Conservation (phyloP, 1,140 invertebrate genomes). For the Holcopasites calliopsidis region DNA sequence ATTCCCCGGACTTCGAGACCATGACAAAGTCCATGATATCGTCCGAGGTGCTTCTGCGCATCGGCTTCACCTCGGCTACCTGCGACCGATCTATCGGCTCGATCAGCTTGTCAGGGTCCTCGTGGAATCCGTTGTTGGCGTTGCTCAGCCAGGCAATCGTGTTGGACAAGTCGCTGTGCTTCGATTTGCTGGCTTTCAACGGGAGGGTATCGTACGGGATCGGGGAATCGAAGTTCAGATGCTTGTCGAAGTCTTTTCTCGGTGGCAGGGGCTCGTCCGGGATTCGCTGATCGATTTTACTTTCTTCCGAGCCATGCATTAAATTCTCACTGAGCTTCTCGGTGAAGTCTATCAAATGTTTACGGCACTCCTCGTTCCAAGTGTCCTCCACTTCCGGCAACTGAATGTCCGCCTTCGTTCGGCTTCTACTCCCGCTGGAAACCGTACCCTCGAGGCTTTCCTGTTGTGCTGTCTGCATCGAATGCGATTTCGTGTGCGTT, state of each 20-base stretch:
- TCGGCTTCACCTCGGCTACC: background rate
- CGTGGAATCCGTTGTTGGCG: constrained; percentile 20
- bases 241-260: constrained; percentile 3
- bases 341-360: constrained; percentile 87
- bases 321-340: constrained; percentile 88
- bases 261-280: constrained; percentile 23
- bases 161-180: constrained; percentile 41
- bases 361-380: constrained; percentile 84
- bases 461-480: constrained; percentile 26
- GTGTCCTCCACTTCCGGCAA: constrained; percentile 75
- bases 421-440: background rate
- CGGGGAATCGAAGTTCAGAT: background rate
- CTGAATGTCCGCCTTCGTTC: constrained; percentile 19
- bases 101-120: constrained; percentile 21
- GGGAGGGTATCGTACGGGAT: background rate
- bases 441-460: background rate
- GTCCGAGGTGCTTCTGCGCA: constrained; percentile 64
- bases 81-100: background rate
- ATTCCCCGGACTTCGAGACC: constrained; percentile 64
- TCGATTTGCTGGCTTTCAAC: background rate
- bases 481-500: constrained; percentile 9
- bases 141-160: constrained; percentile 62
- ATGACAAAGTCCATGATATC: constrained; percentile 71
- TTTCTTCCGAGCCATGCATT: constrained; percentile 77
- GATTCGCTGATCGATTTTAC: constrained; percentile 42